Conservation (phyloP, 1,140 invertebrate genomes). For the Pararge aegeria region DNA sequence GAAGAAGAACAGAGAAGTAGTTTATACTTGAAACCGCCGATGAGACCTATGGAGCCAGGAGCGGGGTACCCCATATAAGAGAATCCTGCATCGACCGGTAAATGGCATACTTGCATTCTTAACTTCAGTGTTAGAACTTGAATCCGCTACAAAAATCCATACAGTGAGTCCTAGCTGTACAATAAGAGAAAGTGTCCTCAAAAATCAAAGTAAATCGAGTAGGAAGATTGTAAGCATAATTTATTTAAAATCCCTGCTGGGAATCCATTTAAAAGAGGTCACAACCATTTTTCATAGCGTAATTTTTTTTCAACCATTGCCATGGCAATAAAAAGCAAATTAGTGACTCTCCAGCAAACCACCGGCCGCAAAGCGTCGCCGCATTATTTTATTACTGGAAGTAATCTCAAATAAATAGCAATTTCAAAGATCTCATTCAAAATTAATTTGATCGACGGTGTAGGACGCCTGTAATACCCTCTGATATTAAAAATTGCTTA, state of each 20-base stretch:
- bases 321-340: constrained; percentile 1
- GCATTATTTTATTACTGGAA: neutral
- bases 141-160: too few relatives aligned
- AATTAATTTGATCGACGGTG: constrained; percentile 5
- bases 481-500: constrained; percentile 7
- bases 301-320: neutral
- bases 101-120: too few relatives aligned
- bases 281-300: neutral
- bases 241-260: neutral
- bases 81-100: too few relatives aligned
- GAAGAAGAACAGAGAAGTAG: too few relatives aligned
- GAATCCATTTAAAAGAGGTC: neutral
- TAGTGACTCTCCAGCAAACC: neutral
- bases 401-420: constrained; percentile 7
- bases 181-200: too few relatives aligned
- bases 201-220: too few relatives aligned
- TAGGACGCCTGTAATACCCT: neutral
- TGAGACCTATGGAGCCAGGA: too few relatives aligned
- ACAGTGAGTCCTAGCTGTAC: too few relatives aligned
- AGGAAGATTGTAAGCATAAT: too few relatives aligned
- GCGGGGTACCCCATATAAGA: too few relatives aligned
- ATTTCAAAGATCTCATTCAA: constrained; percentile 3
- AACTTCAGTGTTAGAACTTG: too few relatives aligned
- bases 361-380: neutral
- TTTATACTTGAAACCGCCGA: too few relatives aligned